Base-by-base conservation (phyloP, 2,888 invertebrate species). In the Tipula helvola region DNA sequence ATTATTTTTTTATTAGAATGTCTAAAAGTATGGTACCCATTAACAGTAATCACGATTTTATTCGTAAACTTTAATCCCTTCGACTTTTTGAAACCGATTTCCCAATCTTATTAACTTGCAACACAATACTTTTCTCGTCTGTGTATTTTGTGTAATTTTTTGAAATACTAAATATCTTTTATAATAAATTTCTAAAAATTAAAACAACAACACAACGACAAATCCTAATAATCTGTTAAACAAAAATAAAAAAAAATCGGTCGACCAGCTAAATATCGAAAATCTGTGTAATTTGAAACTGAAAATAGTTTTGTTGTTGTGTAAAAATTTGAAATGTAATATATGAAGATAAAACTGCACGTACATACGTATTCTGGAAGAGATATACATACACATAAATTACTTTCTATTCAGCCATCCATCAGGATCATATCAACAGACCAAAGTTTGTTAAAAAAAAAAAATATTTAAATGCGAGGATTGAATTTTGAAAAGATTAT, bases 231-330 rank as follows among this genome's bases (percentile, higher is more conserved):
- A 57, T 57, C 57, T 28, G 57, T 57, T 18, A 28, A 57, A 57
- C 57, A 18, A 18, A 52, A 16, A 57, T 10, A 71, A 71, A 71
- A 28, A n/a, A 71, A 71, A 71, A 10, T 71, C 28, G 10, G 71
- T 71, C 71, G 71, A 71, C 71, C 71, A 71, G 71, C 71, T 71
- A 71, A 71, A 71, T 71, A 71, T 71, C 71, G 71, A 71, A 71
- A 71, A 71, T 71, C 28, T 71, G 71, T 71, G 71, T 71, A 71
- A 71, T 71, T 71, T 71, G 71, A 71, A 71, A 71, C 71, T 28
- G 28, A 71, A 71, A 71, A 10, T 8, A 52, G n/a, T 44, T 52
- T 71, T 71, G 71, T 71, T 71, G 71, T 71, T 71, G 71, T n/a
- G 8, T 71, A 18, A 71, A 71, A 28, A 10, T 71, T 71, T 71